Base-by-base conservation (phyloP, 1,140 invertebrate species). In the Cardiocondyla obscurior region DNA sequence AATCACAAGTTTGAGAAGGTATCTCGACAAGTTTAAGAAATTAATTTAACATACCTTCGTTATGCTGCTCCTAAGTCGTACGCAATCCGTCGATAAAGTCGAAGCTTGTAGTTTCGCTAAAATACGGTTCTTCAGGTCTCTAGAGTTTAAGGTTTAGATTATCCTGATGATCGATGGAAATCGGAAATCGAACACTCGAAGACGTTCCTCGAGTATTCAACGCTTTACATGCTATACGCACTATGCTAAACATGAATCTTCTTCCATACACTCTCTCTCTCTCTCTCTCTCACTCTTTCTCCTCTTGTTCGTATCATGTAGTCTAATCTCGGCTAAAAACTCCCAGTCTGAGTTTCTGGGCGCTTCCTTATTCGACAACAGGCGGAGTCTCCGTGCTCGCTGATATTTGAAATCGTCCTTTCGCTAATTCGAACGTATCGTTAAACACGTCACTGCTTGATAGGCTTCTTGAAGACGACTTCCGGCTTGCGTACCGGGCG, bases 381-480 rank as follows among this genome's bases (percentile, higher is more conserved):
- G 92, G 92, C 92, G 92, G 92, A 93, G 92, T 90, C 92, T 92
- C 92, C 92, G 79, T 46, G 85, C 25, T 46, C 42, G 39, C 28
- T 39, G 25, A 28, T 30, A 33, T 22, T 42, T 4, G 22, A 79
- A 53, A 79, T 84, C 76, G 33, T 81, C 57, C 57, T 14, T 44
- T 25, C n/a, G n/a, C n/a, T n/a, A n/a, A n/a, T 28, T 12, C 36
- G 25, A 53, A n/a, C n/a, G n/a, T n/a, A n/a, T n/a, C n/a, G n/a
- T 49, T n/a, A 36, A 12, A 30, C 70, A 19, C 69, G 33, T 33
- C 90, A 93, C 82, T 94, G 93, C 74, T 93, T 93, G 57, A 94
- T 93, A 12, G 93, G 93, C 77, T 94, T 94, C 72, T 94, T 94
- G 86, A 94, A 94, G 72, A 93, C 90, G 85, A 92, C 92, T 73